Evolutionary conservation across 2,888 invertebrate genomes (phyloP), one percentile per base, ranked within the genome.

Genomic region (Cephus rjabovi): DNA sequence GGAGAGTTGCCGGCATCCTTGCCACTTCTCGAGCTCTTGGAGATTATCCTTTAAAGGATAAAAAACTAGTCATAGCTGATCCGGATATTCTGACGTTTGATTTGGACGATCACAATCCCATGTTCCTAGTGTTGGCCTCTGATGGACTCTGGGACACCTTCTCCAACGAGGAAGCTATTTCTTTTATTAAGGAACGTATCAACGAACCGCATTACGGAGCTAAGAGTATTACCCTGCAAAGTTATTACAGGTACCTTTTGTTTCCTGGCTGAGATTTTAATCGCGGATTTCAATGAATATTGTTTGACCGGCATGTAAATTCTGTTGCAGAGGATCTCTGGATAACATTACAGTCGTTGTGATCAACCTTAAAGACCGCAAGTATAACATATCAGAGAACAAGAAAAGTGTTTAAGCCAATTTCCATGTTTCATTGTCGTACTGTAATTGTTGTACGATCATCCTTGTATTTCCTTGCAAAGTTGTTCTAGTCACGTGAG

Each of bases 121-220:
- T 95, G 93, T 99, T 99, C 92, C 92, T 98, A 85, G 95, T 99
- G 81, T 93, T 99, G 79, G 99, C 98, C 23, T 97, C 98, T 1
- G 99, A 99, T 93, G 99, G 99, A 2, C 93, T 99, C 56, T 99
- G 98, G 98, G 99, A 99, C 91, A 98, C 97, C 33, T 98, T 98
- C 91, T 94, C 96, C 73, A 98, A 98, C 92, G 98, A 98, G 90
- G 98, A 98, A 92, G 98, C 98, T 35, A 95, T 98, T 23, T 95
- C 95, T 85, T 98, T 96, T 91, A 95, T 98, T 77, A 96, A 96
- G 92, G 96, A 97, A 87, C 94, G 96, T 85, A 93, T 98, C 71
- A 94, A 96, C 88, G 98, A 98, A 92, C 95, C 96, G 6, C 96
- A 97, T 90, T 97, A 94, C 92, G 98, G 98, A 81, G 98, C 98